Base-by-base conservation (phyloP, 2,113 vertebrate genomes). In the Aleadryas rufinucha region DNA sequence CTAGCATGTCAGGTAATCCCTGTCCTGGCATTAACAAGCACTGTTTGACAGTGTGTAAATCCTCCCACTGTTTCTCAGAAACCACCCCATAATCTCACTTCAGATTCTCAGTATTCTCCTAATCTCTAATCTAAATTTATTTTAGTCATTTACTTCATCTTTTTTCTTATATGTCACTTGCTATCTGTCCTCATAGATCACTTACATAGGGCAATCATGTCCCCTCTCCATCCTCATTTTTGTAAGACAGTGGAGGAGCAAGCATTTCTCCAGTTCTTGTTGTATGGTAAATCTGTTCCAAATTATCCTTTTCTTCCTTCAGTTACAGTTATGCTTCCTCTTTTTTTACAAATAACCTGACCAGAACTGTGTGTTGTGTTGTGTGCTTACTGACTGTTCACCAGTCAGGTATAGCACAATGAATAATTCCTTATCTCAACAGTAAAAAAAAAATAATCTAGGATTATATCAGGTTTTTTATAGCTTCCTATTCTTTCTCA, bases 401-500 rank as follows among this genome's bases (percentile, higher is more conserved):
- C 16, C 26, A 22, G 42, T 59, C 52, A 68, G 0, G 0, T 37
- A 28, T 0, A 84, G 28, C n/a, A 61, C n/a, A 88, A 76, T 31
- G 18, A 93, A 16, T 86, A 92, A 72, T 57, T 86, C 28, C 14
- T 53, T 64, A 57, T 37, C 33, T 66, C 13, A 63, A 39, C 11
- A 68, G 13, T 45, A n/a, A 74, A 72, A 71, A 42, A 87, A 66
- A 60, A 24, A 41, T 9, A 27, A 26, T 31, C n/a, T 63, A 92
- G 21, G 21, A 47, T 83, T 61, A 6, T 37, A 76, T 71, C 68
- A 64, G 21, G 1, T 33, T 60, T 84, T 76, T 80, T 49, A 76
- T 47, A 76, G 59, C 27, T 92, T 95, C 80, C 42, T 68, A 24
- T 59, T 90, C 65, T 72, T 84, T 79, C 56, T 92, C 18, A 21